phyloP scores from a whole-genome alignment of 2,113 vertebrate genomes.

The Eurypyga helias region DNA sequence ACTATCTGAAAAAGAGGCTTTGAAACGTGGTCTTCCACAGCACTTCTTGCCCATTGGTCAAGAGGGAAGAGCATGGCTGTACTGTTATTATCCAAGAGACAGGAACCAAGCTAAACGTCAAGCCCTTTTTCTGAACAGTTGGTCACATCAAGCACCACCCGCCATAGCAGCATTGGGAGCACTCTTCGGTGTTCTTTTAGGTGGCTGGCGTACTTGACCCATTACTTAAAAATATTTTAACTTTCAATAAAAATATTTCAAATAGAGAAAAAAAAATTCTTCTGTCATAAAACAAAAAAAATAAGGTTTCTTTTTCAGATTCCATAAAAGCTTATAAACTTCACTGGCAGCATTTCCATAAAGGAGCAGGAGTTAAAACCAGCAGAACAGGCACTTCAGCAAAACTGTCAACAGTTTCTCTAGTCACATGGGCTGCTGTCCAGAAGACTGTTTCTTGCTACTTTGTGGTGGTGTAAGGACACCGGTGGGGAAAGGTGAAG shows the following conservation, averaged over 20 bases:
- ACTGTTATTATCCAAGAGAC: background rate
- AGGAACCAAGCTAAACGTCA: background rate
- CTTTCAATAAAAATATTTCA: slow-evolving; percentile 73
- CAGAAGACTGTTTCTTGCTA: slow-evolving; percentile 81
- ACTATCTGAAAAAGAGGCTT: slow-evolving; percentile 61
- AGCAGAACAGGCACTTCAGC: slow-evolving; percentile 61
- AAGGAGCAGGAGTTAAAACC: slow-evolving; percentile 12
- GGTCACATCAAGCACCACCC: slow-evolving; percentile 80
- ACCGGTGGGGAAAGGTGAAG: slow-evolving; percentile 84
- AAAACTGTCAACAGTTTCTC: background rate
- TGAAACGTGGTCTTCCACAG: slow-evolving; percentile 16
- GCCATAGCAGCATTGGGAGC: slow-evolving; percentile 93
- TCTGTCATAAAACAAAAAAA: background rate
- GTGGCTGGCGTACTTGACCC: slow-evolving; percentile 81
- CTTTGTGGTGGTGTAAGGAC: slow-evolving; percentile 93
- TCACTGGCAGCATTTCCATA: slow-evolving; percentile 43
- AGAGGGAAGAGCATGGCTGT: background rate
- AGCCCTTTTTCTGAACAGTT: slow-evolving; percentile 62
- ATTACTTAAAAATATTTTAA: slow-evolving; percentile 66
- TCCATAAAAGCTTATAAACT: slow-evolving; percentile 49
- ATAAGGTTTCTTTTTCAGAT: slow-evolving; percentile 32
- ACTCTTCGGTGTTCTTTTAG: slow-evolving; percentile 80
- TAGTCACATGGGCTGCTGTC: slow-evolving; percentile 48
- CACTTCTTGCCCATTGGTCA: background rate
- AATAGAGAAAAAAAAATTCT: slow-evolving; percentile 35